Percentiles rank a stretch among this genome's conserved stretches.
phyloP scores from a whole-genome alignment of 2,113 vertebrate species.

The Dicerorhinus sumatrensis region DNA sequence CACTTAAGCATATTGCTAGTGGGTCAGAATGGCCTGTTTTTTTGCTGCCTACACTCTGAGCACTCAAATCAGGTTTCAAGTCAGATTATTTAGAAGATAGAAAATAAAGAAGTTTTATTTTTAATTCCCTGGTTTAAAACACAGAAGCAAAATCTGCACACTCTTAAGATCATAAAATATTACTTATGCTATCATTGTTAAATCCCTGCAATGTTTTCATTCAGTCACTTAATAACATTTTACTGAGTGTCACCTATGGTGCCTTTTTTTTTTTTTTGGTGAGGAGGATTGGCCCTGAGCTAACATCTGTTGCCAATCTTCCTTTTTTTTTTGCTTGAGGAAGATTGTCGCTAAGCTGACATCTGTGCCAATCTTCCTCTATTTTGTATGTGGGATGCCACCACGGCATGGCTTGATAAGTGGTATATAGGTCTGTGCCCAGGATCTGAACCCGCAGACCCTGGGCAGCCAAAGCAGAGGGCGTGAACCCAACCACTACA shows the following conservation, averaged over 20 bases:
- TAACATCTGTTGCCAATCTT: too few species aligned
- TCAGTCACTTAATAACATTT: neutral
- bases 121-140: neutral
- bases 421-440: too few species aligned
- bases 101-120: neutral
- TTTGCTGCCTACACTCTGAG: neutral
- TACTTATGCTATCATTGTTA: neutral
- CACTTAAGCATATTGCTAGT: neutral
- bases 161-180: neutral
- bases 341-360: too few species aligned
- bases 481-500: too few species aligned
- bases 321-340: too few species aligned
- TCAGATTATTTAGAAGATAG: neutral
- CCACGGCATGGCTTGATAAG: too few species aligned
- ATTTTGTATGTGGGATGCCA: too few species aligned
- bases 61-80: neutral
- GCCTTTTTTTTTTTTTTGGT: too few species aligned
- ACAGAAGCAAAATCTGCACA: neutral
- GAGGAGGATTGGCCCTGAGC: too few species aligned
- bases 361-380: too few species aligned
- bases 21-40: neutral
- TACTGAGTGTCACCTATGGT: neutral
- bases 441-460: too few species aligned
- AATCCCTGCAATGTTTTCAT: neutral
- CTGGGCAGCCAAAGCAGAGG: too few species aligned